phyloP scores from a whole-genome alignment of 2,888 invertebrate species.

The Coenonympha glycerion region DNA sequence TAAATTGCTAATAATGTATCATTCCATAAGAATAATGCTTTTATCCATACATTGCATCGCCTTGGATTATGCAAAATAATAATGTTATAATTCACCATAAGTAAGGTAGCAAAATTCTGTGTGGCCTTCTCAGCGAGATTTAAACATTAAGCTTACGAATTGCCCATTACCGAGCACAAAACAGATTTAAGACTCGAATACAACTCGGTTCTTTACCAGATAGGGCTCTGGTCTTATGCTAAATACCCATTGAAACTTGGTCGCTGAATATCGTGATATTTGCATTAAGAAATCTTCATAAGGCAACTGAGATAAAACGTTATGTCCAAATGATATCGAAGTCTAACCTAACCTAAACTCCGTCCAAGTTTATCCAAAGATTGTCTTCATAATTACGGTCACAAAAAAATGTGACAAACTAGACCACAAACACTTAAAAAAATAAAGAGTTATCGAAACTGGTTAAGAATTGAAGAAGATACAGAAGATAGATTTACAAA shows the following conservation, averaged over 20 bases:
- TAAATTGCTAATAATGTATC: too few relatives aligned
- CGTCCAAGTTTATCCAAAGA: too few relatives aligned
- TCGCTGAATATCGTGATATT: conserved; percentile 40
- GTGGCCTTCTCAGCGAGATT: conserved; percentile 25
- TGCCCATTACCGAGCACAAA: conserved; percentile 27
- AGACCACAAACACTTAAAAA: too few relatives aligned
- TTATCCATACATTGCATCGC: too few relatives aligned
- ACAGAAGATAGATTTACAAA: too few relatives aligned
- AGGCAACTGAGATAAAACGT: conserved; percentile 37
- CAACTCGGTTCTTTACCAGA: conserved; percentile 18
- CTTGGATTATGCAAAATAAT: too few relatives aligned
- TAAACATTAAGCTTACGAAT: conserved; percentile 27
- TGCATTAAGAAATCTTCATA: conserved; percentile 37
- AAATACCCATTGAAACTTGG: conserved; percentile 45
- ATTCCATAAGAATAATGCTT: too few relatives aligned
- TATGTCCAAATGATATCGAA: conserved; percentile 9
- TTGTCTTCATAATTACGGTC: too few relatives aligned
- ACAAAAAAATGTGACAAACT: too few relatives aligned
- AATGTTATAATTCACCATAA: neutral
- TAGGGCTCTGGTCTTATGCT: conserved; percentile 36
- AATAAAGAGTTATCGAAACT: too few relatives aligned
- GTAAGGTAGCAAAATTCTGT: conserved; percentile 7
- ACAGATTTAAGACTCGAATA: conserved; percentile 25
- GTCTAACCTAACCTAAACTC: too few relatives aligned
- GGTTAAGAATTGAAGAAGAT: too few relatives aligned